Evolutionary conservation across 2,888 invertebrate genomes (phyloP).

Genomic region (Andrena dorsata): DNA sequence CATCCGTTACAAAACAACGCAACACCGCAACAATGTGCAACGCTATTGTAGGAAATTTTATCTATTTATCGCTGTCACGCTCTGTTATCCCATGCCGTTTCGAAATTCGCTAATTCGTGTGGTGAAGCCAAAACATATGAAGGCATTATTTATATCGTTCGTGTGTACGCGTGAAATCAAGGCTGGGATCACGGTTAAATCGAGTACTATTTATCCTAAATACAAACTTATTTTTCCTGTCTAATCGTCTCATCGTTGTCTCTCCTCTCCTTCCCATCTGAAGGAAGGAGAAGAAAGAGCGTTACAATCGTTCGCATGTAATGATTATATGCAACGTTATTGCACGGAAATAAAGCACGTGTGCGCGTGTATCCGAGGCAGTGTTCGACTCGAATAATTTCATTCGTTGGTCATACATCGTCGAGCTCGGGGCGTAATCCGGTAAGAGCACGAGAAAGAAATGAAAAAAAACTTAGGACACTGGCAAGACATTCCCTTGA

Average conservation of each 20-base stretch:
- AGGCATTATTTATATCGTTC: slow-evolving; percentile 77
- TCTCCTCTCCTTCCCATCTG: slow-evolving; percentile 20
- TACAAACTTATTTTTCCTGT: slow-evolving; percentile 42
- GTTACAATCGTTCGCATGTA: slow-evolving; percentile 58
- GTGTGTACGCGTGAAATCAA: slow-evolving; percentile 66
- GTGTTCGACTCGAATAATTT: slow-evolving; percentile 58
- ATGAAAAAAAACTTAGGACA: not conserved
- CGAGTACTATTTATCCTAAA: slow-evolving; percentile 55
- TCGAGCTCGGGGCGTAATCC: slow-evolving; percentile 37
- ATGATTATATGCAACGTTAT: slow-evolving; percentile 45
- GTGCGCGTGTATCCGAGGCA: slow-evolving; percentile 57
- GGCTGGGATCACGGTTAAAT: slow-evolving; percentile 55
- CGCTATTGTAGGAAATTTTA: slow-evolving; percentile 36
- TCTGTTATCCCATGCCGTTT: slow-evolving; percentile 65
- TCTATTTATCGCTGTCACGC: slow-evolving; percentile 28
- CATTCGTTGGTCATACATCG: slow-evolving; percentile 34
- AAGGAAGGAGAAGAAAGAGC: slow-evolving; percentile 27
- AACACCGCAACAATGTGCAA: slow-evolving; percentile 4
- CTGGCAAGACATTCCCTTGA: not conserved
- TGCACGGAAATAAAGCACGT: slow-evolving; percentile 56
- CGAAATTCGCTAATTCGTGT: slow-evolving; percentile 72
- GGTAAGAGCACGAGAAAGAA: slow-evolving; percentile 8
- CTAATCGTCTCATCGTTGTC: not conserved
- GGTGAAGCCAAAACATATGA: slow-evolving; percentile 84
- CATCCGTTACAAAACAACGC: slow-evolving; percentile 11